Percentiles rank a stretch among this genome's conserved stretches.
phyloP scores from a whole-genome alignment of 2,113 vertebrate species.

The Podiceps cristatus region DNA sequence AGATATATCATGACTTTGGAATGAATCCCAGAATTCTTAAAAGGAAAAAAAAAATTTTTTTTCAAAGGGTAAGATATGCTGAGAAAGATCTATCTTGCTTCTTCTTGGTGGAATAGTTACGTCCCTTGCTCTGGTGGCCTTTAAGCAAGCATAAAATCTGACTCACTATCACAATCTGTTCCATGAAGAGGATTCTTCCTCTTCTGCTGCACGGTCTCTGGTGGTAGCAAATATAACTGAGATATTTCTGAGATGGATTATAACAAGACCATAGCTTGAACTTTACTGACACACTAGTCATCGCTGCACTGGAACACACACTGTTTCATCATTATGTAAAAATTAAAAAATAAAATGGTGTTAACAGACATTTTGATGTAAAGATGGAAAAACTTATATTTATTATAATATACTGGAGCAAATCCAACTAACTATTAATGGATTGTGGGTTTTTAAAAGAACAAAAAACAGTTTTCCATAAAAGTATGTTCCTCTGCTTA shows the following conservation, averaged over 20 bases:
- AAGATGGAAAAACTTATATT: background rate
- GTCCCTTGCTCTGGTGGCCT: background rate
- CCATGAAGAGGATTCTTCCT: background rate
- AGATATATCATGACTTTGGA: background rate
- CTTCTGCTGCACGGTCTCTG: background rate
- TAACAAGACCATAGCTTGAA: background rate
- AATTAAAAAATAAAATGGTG: background rate
- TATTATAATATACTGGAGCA: background rate
- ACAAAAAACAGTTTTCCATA: background rate
- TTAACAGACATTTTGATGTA: background rate
- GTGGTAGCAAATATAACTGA: background rate
- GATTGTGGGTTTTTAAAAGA: no score
- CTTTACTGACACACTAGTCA: background rate
- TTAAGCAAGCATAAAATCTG: background rate
- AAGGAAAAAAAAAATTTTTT: background rate
- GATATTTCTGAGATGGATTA: background rate
- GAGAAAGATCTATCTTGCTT: background rate
- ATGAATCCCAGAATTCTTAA: background rate
- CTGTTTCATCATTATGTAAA: background rate
- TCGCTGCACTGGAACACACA: background rate
- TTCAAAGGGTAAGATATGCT: background rate
- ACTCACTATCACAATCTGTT: conserved; percentile 4
- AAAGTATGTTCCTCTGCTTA: background rate
- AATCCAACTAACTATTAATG: background rate
- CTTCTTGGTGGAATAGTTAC: background rate